phyloP scores from a whole-genome alignment of 2,113 vertebrate species.

The Calidris pygmaea region DNA sequence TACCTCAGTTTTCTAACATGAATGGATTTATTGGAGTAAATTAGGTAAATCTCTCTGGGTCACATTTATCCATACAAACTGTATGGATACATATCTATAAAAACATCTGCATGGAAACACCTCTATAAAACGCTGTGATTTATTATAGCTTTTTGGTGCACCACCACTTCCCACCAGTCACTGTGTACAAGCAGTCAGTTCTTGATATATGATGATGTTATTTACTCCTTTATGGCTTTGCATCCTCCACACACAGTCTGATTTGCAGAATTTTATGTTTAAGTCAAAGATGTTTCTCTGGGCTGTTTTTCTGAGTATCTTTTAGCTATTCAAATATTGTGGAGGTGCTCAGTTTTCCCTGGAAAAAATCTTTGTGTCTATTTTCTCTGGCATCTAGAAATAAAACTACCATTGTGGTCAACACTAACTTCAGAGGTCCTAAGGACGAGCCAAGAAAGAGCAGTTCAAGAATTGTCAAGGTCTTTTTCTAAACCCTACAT shows the following conservation, averaged over 20 bases:
- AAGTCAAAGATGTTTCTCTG: not conserved
- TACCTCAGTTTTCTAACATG: not conserved
- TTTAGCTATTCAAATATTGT: slow-evolving; percentile 22
- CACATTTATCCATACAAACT: not conserved
- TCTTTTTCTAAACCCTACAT: not conserved
- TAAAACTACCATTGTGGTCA: not conserved
- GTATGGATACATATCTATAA: not conserved
- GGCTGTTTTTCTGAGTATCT: not conserved
- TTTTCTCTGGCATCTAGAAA: slow-evolving; percentile 15
- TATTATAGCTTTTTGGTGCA: not conserved
- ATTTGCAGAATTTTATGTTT: not conserved
- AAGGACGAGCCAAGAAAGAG: not conserved
- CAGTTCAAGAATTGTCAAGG: not conserved
- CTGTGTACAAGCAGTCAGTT: not conserved
- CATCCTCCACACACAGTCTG: not conserved
- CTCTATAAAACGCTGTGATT: not conserved
- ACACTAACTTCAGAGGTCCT: not conserved
- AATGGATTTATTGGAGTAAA: not conserved
- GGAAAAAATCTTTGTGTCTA: not conserved
- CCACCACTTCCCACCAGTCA: not conserved
- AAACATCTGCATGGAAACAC: not conserved
- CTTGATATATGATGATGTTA: not conserved
- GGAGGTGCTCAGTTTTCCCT: not conserved
- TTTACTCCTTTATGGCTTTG: not conserved
- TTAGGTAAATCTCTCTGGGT: not conserved